Conservation (phyloP, 2,888 invertebrate species). For the Callosobruchus maculatus region DNA sequence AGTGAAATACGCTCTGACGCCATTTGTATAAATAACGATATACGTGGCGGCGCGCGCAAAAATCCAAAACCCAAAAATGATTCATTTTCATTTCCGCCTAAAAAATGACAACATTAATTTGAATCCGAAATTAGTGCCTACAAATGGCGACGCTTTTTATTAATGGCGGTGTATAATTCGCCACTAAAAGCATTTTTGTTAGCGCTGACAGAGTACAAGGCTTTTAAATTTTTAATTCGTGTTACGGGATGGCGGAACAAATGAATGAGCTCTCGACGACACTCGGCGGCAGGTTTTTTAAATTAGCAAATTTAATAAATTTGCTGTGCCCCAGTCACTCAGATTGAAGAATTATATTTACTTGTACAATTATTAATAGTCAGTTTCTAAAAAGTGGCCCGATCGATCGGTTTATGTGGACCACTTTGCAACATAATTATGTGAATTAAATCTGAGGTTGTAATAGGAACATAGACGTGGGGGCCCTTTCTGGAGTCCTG, state of each 20-base stretch:
- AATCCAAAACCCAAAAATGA: slow-evolving; percentile 27
- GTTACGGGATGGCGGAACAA: slow-evolving; percentile 13
- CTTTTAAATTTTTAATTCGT: slow-evolving; percentile 39
- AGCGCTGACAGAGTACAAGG: slow-evolving; percentile 34
- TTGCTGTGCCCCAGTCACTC: background rate
- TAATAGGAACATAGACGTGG: no score
- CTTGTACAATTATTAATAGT: background rate
- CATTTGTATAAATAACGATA: background rate
- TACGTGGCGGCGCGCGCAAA: background rate
- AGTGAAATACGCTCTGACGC: background rate
- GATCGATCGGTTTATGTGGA: no score
- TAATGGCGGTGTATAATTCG: slow-evolving; percentile 44
- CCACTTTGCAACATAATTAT: no score
- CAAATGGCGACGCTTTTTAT: slow-evolving; percentile 38
- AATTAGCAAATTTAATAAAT: background rate
- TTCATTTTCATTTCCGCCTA: slow-evolving; percentile 41
- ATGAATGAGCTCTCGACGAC: slow-evolving; percentile 6
- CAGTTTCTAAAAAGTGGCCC: no score
- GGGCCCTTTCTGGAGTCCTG: no score
- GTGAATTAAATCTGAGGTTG: no score
- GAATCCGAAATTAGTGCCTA: slow-evolving; percentile 31
- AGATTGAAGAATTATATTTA: background rate
- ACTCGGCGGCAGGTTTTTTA: background rate
- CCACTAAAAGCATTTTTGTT: slow-evolving; percentile 49
- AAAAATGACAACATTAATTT: slow-evolving; percentile 36